Percentiles rank a stretch among this genome's conserved stretches.
phyloP scores from a whole-genome alignment of 2,797 vertebrate genomes.

The Liasis olivaceus region DNA sequence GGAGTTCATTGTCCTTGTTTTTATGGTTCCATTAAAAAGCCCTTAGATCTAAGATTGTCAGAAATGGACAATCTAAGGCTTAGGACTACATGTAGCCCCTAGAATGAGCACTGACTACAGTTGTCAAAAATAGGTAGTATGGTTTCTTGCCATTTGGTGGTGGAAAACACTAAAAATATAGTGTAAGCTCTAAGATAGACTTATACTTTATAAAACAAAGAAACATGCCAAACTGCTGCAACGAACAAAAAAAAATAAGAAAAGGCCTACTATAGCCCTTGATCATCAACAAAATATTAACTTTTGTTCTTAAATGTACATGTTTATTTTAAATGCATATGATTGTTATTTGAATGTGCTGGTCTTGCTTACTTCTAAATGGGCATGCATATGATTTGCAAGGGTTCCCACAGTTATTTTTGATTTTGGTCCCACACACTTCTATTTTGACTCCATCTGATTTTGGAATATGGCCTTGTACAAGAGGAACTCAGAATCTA shows the following conservation, averaged over 20 bases:
- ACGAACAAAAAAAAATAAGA: not conserved
- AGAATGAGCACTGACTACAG: not conserved
- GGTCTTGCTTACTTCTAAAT: not conserved
- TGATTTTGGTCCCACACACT: not conserved
- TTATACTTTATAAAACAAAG: not conserved
- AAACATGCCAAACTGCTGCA: not conserved
- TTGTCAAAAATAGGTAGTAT: not conserved
- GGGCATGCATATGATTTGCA: not conserved
- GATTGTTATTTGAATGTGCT: not conserved
- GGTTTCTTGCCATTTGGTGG: not conserved
- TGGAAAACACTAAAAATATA: not conserved
- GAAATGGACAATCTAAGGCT: not conserved
- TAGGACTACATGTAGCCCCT: not conserved
- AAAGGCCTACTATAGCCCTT: not conserved
- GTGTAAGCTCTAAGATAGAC: not conserved
- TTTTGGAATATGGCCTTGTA: not conserved
- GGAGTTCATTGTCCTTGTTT: not conserved
- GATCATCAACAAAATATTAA: not conserved
- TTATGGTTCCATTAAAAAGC: not conserved
- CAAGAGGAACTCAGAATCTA: not conserved
- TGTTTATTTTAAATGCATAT: not conserved
- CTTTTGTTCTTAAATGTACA: not conserved
- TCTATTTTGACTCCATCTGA: not conserved
- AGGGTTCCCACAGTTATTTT: not conserved
- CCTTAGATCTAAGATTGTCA: not conserved